These are phyloP conservation scores for Alces alces DNA, from an alignment of 2,113 vertebrate species.

Conservation along the genomic window DNA sequence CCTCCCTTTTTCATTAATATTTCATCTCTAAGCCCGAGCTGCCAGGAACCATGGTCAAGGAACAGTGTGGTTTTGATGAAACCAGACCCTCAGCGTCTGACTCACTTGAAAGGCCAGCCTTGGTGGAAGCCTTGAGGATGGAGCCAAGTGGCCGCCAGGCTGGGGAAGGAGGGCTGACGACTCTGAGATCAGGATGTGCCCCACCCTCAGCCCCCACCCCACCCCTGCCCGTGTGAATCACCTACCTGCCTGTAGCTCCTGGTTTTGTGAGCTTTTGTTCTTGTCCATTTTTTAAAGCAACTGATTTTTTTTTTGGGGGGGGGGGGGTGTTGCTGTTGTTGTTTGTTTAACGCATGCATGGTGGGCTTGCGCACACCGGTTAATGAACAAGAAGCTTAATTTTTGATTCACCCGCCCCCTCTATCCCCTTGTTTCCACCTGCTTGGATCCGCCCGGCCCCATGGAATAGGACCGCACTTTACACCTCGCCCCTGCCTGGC, in stretches of 20 bases:
- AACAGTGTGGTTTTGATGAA: background rate
- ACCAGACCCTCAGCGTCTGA: background rate
- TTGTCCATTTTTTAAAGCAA: slow-evolving; percentile 28
- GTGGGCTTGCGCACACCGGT: background rate
- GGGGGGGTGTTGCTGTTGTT: background rate
- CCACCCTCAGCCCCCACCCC: background rate
- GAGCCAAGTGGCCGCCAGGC: background rate
- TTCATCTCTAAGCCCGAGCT: background rate
- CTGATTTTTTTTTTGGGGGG: background rate
- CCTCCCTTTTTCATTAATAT: slow-evolving; percentile 21
- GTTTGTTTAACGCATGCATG: background rate
- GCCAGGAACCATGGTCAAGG: background rate
- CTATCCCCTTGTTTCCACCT: slow-evolving; percentile 44
- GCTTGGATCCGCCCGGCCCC: background rate
- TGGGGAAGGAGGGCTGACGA: slow-evolving; percentile 33
- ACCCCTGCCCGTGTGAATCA: slow-evolving; percentile 28
- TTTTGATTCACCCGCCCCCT: background rate
- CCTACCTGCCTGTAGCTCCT: slow-evolving; percentile 70
- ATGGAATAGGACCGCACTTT: fast-evolving
- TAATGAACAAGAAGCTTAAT: background rate
- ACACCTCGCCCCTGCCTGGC: background rate
- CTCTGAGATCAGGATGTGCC: slow-evolving; percentile 42
- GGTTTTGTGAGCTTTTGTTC: slow-evolving; percentile 51
- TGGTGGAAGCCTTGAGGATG: background rate
- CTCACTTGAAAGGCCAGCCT: background rate